Evolutionary conservation across 2,888 invertebrate genomes (phyloP).

Genomic region (Euclidia mi): DNA sequence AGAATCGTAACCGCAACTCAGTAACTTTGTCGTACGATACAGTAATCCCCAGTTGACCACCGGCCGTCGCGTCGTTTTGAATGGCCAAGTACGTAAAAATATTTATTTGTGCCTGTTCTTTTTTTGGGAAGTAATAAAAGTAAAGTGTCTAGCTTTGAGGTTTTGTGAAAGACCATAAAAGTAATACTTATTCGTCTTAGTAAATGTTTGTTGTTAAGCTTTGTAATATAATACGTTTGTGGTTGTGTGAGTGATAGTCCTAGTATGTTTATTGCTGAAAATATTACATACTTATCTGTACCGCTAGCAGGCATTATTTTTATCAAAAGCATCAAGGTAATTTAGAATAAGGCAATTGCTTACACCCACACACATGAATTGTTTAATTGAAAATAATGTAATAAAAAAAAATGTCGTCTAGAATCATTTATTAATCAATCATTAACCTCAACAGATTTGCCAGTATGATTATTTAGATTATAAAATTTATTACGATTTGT

Average conservation of each 20-base stretch:
- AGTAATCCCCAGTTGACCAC: slow-evolving; percentile 58
- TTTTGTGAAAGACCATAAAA: slow-evolving; percentile 4
- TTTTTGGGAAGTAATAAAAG: slow-evolving; percentile 42
- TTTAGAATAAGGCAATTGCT: too few species aligned
- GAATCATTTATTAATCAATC: too few species aligned
- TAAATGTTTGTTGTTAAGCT: slow-evolving; percentile 5
- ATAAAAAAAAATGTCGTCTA: too few species aligned
- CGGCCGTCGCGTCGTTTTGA: slow-evolving; percentile 36
- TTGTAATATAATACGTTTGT: background rate
- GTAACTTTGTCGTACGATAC: slow-evolving; percentile 38
- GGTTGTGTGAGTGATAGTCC: background rate
- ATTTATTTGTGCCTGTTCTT: slow-evolving; percentile 43
- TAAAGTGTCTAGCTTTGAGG: slow-evolving; percentile 11
- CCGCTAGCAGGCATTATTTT: too few species aligned
- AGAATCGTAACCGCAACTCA: slow-evolving; percentile 56
- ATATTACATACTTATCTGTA: too few species aligned
- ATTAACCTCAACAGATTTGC: too few species aligned
- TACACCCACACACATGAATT: too few species aligned
- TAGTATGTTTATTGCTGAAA: too few species aligned
- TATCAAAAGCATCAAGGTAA: too few species aligned
- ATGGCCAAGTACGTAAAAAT: slow-evolving; percentile 45
- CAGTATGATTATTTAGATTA: too few species aligned
- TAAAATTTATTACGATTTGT: too few species aligned
- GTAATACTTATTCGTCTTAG: background rate
- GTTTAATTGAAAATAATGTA: too few species aligned